phyloP scores from a whole-genome alignment of 2,888 invertebrate species.

The Serrognathus titanus region DNA sequence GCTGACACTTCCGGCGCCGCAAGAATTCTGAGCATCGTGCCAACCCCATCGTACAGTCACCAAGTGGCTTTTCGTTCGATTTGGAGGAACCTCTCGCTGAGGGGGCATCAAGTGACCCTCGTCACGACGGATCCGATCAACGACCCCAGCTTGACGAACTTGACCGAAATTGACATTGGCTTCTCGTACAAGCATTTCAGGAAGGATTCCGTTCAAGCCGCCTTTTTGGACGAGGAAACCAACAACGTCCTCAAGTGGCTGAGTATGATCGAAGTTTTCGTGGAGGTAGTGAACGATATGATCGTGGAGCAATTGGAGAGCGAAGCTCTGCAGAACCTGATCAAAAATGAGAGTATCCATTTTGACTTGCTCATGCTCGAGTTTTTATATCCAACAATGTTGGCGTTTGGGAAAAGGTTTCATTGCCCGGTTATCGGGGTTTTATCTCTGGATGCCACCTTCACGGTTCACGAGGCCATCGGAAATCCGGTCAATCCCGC shows the following conservation, averaged over 20 bases:
- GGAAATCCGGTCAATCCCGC: slow-evolving; percentile 55
- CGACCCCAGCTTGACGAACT: slow-evolving; percentile 32
- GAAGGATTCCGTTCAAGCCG: slow-evolving; percentile 4
- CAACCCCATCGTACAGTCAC: slow-evolving; percentile 34
- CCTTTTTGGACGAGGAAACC: too few species aligned
- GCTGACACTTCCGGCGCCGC: slow-evolving; percentile 22
- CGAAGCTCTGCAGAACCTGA: slow-evolving; percentile 34
- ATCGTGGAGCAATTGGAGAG: slow-evolving; percentile 19
- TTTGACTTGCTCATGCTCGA: slow-evolving; percentile 60
- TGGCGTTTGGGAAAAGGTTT: slow-evolving; percentile 55
- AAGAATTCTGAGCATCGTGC: slow-evolving; percentile 32
- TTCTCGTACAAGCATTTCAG: slow-evolving; percentile 16
- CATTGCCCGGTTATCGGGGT: slow-evolving; percentile 55
- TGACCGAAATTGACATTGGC: slow-evolving; percentile 39
- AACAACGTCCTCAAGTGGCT: too few species aligned
- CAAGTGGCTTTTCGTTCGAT: slow-evolving; percentile 33
- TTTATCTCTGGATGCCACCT: slow-evolving; percentile 51
- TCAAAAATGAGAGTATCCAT: slow-evolving; percentile 39
- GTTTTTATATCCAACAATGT: slow-evolving; percentile 51
- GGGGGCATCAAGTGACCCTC: slow-evolving; percentile 41
- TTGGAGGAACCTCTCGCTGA: slow-evolving; percentile 30
- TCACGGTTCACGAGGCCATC: slow-evolving; percentile 52
- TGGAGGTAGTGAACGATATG: not conserved
- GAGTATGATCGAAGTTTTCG: not conserved
- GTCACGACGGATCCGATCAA: slow-evolving; percentile 37